phyloP scores from a whole-genome alignment of 2,797 vertebrate genomes.

The Gobio occitaniae region DNA sequence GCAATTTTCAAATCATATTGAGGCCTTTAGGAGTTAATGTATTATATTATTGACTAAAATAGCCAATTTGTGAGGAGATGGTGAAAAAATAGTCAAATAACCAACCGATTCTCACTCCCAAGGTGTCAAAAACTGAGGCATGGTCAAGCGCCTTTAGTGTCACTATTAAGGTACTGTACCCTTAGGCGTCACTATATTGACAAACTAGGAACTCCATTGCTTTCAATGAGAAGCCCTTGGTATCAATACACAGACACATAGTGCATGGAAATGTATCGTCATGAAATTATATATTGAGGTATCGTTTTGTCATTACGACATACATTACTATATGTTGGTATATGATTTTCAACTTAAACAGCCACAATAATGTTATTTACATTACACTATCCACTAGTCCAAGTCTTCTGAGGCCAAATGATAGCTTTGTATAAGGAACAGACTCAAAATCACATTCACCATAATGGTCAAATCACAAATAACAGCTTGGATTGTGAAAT shows the following conservation, averaged over 20 bases:
- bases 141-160: not conserved
- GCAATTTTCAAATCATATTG: constrained; percentile 10
- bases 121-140: not conserved
- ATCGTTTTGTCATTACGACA: not conserved
- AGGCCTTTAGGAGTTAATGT: not conserved
- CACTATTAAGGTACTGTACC: not conserved
- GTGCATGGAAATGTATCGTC: not conserved
- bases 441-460: not conserved
- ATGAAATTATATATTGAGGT: not conserved
- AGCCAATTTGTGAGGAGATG: constrained; percentile 1
- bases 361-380: not conserved
- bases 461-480: not conserved
- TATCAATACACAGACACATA: not conserved
- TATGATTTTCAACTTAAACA: not conserved
- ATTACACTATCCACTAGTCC: not conserved
- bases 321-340: not conserved
- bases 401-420: not conserved
- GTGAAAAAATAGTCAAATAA: not conserved
- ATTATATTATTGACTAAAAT: not conserved
- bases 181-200: not conserved
- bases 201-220: not conserved
- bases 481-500: not conserved
- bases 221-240: not conserved
- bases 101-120: not conserved
- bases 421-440: not conserved